These are phyloP conservation scores for Argopecten irradians DNA, from an alignment of 1,140 invertebrate genomes.

Conservation along the genomic window DNA sequence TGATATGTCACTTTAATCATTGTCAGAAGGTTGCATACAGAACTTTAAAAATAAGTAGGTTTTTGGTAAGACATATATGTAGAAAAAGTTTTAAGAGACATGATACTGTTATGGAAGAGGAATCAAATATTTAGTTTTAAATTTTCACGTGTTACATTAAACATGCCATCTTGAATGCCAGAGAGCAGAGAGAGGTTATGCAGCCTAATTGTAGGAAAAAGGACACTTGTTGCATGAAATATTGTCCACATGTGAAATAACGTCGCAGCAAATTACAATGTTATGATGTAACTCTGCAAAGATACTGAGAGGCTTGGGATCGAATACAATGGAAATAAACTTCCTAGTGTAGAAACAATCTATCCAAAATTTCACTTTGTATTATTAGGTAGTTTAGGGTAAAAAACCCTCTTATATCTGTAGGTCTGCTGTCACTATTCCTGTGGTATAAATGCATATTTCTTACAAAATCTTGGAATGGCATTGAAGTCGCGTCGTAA, in stretches of 20 bases:
- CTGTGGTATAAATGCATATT: too few relatives aligned
- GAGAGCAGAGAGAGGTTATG: not conserved
- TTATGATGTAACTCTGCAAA: not conserved
- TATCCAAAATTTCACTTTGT: too few relatives aligned
- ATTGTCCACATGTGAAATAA: slow-evolving; percentile 10
- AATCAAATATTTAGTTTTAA: not conserved
- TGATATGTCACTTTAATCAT: not conserved
- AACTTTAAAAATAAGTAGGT: not conserved
- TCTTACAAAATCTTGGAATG: too few relatives aligned
- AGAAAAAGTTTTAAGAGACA: not conserved
- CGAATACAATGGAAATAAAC: too few relatives aligned
- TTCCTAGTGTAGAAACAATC: too few relatives aligned
- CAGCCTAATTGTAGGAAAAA: not conserved
- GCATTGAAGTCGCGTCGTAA: too few relatives aligned
- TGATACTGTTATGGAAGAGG: not conserved
- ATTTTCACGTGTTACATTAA: slow-evolving; percentile 2
- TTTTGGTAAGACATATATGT: not conserved
- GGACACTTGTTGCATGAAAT: not conserved
- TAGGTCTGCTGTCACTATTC: too few relatives aligned
- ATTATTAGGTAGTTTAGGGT: too few relatives aligned
- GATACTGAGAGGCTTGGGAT: too few relatives aligned
- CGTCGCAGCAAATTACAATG: not conserved
- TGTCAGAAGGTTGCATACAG: not conserved
- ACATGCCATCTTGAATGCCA: slow-evolving; percentile 9
- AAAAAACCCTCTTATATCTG: too few relatives aligned